These are phyloP conservation scores for Carpatolechia fugitivella DNA, from an alignment of 2,888 invertebrate genomes.

Conservation along the genomic window DNA sequence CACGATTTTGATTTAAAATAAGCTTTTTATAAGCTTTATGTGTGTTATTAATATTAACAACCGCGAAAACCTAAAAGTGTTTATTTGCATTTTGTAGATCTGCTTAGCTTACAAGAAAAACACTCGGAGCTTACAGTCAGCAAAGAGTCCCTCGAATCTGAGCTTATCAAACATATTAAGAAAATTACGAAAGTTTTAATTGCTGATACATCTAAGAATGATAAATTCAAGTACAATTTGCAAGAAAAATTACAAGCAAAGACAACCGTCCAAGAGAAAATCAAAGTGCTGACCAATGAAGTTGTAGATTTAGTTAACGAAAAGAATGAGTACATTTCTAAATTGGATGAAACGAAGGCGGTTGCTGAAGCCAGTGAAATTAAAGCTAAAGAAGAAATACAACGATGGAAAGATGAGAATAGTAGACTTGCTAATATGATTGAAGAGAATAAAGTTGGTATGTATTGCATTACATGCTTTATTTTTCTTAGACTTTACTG, in stretches of 20 bases:
- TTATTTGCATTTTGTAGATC: too few relatives aligned
- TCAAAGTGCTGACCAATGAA: conserved; percentile 30
- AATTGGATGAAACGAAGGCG: conserved; percentile 21
- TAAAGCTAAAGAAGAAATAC: conserved; percentile 21
- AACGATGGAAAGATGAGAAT: conserved; percentile 30
- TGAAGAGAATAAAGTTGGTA: conserved; percentile 46
- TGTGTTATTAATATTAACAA: too few relatives aligned
- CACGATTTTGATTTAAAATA: too few relatives aligned
- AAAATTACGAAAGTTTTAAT: conserved; percentile 28
- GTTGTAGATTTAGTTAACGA: conserved; percentile 36
- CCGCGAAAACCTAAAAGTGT: too few relatives aligned
- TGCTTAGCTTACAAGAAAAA: conserved; percentile 31
- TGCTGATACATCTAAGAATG: conserved; percentile 29
- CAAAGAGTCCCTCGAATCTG: conserved; percentile 27
- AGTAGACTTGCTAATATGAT: conserved; percentile 27
- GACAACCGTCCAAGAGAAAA: conserved; percentile 34
- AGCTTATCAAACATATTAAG: conserved; percentile 26
- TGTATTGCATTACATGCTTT: neutral
- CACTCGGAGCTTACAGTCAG: conserved; percentile 32
- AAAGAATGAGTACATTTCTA: conserved; percentile 22
- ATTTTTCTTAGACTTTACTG: too few relatives aligned
- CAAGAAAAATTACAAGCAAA: conserved; percentile 38
- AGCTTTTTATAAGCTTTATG: too few relatives aligned
- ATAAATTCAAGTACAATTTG: conserved; percentile 34
- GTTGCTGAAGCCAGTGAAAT: conserved; percentile 18